Base-by-base conservation (phyloP, 2,888 invertebrate species). In the Cosmopolites sordidus region DNA sequence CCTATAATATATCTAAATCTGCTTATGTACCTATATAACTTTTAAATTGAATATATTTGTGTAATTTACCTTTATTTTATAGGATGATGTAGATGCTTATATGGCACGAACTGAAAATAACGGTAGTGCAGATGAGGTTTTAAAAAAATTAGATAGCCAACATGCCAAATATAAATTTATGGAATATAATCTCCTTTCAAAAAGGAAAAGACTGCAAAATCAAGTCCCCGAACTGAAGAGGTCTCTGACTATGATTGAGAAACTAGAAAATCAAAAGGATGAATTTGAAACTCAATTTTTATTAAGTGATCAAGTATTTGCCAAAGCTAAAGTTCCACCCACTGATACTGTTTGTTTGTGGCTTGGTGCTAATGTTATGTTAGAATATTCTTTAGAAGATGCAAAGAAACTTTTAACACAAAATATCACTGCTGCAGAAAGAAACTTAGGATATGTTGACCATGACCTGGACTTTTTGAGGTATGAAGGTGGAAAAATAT, bases 91-190 rank as follows among this genome's bases (percentile, higher is more conserved):
- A 30, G 94, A 97, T 69, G 83, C 86, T 51, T 98, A 87, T 73
- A 94, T 98, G 94, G 81, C 80, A 57, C 77, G 82, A 64, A 78
- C 88, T 12, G 93, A 91, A 67, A 92, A 93, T 69, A 82, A 82
- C 59, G 86, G 84, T 44, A 84, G 87, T 58, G 91, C 89, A 1
- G 93, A 96, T 65, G 84, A 85, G 70, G 94, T 94, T 12, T 76
- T 97, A 47, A 86, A 86, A 66, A 83, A 81, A 66, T 77, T 97
- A 54, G 96, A 98, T 71, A 96, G 96, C 69, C 89, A 89, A 69
- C 93, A 95, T 76, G 87, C 88, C 55, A 96, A 97, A 79, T 97
- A 97, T 73, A 95, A 96, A 76, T 92, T 93, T 71, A 94, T 98
- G 92, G 97, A 98, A 75, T 86, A 85, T 65, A 95, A 93, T 73